phyloP scores from a whole-genome alignment of 2,888 invertebrate species.

The Notodonta dromedarius region DNA sequence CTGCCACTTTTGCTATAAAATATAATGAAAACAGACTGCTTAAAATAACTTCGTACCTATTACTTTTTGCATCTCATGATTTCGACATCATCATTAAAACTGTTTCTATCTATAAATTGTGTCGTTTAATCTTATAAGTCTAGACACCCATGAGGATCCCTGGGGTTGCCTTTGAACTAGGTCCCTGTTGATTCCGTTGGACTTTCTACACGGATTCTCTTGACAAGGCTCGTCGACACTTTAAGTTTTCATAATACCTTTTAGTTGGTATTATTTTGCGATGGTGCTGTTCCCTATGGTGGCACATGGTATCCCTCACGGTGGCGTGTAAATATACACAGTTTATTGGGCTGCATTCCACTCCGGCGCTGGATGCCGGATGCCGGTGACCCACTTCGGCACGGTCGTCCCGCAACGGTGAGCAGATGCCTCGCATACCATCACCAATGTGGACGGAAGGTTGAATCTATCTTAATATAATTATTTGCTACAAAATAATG shows the following conservation, averaged over 20 bases:
- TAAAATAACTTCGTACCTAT: too few relatives aligned
- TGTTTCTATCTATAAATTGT: too few relatives aligned
- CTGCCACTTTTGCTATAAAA: not conserved
- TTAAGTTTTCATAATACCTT: too few relatives aligned
- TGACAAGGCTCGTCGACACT: too few relatives aligned
- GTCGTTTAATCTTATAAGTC: too few relatives aligned
- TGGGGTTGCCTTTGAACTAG: too few relatives aligned
- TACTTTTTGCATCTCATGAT: too few relatives aligned
- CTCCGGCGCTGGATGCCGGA: conserved; percentile 34
- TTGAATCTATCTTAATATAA: too few relatives aligned
- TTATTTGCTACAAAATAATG: not conserved
- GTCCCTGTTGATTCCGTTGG: too few relatives aligned
- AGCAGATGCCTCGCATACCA: conserved; percentile 36
- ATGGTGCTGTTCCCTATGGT: not conserved
- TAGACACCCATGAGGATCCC: too few relatives aligned
- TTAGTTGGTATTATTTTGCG: not conserved
- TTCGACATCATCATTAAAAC: too few relatives aligned
- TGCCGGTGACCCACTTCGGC: conserved; percentile 51
- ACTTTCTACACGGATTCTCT: too few relatives aligned
- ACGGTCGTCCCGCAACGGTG: conserved; percentile 28
- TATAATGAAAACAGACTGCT: not conserved
- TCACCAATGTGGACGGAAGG: conserved; percentile 6
- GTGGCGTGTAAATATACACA: conserved; percentile 43
- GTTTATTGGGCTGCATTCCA: conserved; percentile 46
- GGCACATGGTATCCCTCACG: conserved; percentile 12